phyloP scores from a whole-genome alignment of 2,113 vertebrate species.

The Turnix velox region DNA sequence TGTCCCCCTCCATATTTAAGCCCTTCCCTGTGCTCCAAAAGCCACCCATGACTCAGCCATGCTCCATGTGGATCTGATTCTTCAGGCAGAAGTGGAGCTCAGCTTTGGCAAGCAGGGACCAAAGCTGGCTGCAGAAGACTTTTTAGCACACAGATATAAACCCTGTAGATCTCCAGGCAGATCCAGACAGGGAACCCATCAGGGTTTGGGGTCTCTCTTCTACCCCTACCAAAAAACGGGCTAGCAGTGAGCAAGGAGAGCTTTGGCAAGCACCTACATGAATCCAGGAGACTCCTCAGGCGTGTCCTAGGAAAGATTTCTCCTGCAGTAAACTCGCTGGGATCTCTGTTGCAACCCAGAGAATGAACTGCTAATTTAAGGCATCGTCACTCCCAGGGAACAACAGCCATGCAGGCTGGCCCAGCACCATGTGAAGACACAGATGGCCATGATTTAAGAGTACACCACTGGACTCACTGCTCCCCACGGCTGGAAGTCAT shows the following conservation, averaged over 20 bases:
- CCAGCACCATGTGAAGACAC: background rate
- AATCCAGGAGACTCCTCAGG: background rate
- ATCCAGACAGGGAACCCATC: background rate
- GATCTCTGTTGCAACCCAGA: background rate
- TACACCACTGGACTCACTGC: background rate
- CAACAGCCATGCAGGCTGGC: background rate
- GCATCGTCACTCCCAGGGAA: background rate
- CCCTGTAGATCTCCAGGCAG: background rate
- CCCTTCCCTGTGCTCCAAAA: background rate
- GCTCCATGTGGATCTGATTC: background rate
- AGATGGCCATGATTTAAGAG: background rate
- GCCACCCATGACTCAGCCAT: background rate
- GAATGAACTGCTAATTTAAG: background rate
- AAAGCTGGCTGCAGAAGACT: background rate
- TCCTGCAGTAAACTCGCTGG: background rate
- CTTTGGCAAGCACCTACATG: background rate
- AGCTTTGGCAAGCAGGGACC: background rate
- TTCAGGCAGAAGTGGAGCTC: background rate
- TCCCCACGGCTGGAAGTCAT: background rate
- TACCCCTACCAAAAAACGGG: too few species aligned
- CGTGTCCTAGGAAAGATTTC: background rate
- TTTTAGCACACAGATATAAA: background rate
- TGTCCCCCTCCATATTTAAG: background rate
- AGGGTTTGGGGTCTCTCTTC: background rate
- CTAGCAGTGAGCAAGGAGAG: background rate